A percentile compares a stretch with the other conserved stretches of the same genome.
These are phyloP conservation scores for Gobio gobio DNA, from an alignment of 2,113 vertebrate genomes.

Conservation along the genomic window DNA sequence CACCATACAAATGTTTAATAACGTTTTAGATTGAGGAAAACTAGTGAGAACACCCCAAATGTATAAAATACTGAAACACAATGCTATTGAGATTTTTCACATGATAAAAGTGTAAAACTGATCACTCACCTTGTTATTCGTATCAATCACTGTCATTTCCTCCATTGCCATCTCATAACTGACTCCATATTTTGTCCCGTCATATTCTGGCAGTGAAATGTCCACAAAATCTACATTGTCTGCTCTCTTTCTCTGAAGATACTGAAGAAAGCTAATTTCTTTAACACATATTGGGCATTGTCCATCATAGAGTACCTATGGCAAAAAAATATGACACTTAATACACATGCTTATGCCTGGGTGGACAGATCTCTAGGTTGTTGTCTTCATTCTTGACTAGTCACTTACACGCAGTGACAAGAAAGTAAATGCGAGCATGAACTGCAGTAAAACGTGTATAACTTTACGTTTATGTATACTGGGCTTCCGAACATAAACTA, in stretches of 20 bases:
- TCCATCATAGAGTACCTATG: constrained; percentile 72
- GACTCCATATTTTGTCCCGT: constrained; percentile 62
- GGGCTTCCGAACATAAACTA: neutral
- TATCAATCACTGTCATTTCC: constrained; percentile 75
- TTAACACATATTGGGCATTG: constrained; percentile 72
- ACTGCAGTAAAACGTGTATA: neutral
- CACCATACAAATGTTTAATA: neutral
- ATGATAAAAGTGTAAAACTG: too few relatives aligned
- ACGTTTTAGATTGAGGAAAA: neutral
- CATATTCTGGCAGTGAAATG: constrained; percentile 65
- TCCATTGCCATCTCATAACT: constrained; percentile 73
- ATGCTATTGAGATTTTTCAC: neutral
- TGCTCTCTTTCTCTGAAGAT: constrained; percentile 61
- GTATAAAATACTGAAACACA: too few relatives aligned
- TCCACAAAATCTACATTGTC: constrained; percentile 68
- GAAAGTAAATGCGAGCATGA: neutral
- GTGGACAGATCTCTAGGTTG: neutral
- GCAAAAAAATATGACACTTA: neutral
- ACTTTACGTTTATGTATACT: neutral
- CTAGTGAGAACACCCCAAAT: neutral
- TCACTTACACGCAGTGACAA: neutral
- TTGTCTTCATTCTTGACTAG: neutral
- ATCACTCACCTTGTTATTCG: constrained; percentile 62
- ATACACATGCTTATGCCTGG: neutral
- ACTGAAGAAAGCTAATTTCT: constrained; percentile 69